Base-by-base conservation (phyloP, 2,113 vertebrate species). In the Gavia stellata region DNA sequence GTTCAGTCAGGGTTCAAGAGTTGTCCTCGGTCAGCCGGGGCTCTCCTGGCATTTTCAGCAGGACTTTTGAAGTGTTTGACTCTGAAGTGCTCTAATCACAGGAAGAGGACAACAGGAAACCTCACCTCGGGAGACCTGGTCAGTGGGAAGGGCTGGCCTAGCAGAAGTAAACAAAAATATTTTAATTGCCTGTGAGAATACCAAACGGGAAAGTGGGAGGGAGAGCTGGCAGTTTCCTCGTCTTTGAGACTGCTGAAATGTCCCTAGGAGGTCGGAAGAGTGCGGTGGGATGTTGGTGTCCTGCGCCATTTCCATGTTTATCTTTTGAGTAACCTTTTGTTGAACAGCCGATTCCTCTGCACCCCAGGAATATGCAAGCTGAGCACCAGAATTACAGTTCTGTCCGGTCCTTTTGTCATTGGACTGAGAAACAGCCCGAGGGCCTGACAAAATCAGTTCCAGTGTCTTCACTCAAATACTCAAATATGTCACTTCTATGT, bases 341-440 rank as follows among this genome's bases (percentile, higher is more conserved):
- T 47, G 38, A 89, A 29, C 26, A 75, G 65, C 12, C 2, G 24
- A 28, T 40, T 50, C 0, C 3, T 89, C 56, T 75, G 61, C 56
- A 33, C 61, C 79, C 73, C 31, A 67, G 77, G 61, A 92, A 81
- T 63, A 94, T 7, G 24, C 78, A 87, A 61, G 34, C 68, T 85
- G 80, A 94, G 61, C 52, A 87, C 9, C 3, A 6, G 84, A 91
- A 85, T 40, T 94, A 42, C 61, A 79, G 24, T 49, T 87, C 77
- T 86, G 65, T 95, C 89, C 81, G n/a, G 42, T 70, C 59, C 55
- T 95, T 96, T 92, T 92, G 84, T 91, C 84, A 16, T 52, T 87
- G 18, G 20, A 25, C 24, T 4, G 66, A 91, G 63, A 92, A 94
- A 91, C 25, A 94, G 73, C 86, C 89, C 2, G 4, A 87, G 81